Percentiles rank a stretch among this genome's conserved stretches.
Evolutionary conservation across 2,888 invertebrate genomes (phyloP).

Genomic region (Lobophora halterata): DNA sequence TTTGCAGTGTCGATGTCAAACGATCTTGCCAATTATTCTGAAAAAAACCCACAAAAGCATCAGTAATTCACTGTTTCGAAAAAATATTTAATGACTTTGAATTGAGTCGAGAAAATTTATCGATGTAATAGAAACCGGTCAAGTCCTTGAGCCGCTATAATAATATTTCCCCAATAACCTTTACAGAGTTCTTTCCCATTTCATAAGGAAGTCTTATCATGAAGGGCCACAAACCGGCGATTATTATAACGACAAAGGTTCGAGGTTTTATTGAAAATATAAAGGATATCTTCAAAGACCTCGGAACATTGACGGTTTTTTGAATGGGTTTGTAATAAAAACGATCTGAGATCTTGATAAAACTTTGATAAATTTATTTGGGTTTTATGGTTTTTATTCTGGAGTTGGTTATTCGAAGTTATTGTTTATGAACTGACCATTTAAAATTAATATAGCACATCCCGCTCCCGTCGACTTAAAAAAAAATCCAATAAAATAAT

Average conservation of each 20-base stretch:
- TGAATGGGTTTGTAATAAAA: conserved; percentile 14
- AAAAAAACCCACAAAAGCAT: too few relatives aligned
- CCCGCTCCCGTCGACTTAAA: too few relatives aligned
- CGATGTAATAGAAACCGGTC: conserved; percentile 4
- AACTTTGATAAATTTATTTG: neutral
- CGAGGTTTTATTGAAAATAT: conserved; percentile 17
- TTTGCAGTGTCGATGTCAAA: too few relatives aligned
- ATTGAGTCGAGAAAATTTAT: too few relatives aligned
- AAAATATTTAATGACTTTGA: too few relatives aligned
- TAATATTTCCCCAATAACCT: conserved; percentile 16
- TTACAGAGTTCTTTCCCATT: conserved; percentile 7
- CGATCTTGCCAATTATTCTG: too few relatives aligned
- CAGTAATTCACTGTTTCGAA: too few relatives aligned
- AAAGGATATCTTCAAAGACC: conserved; percentile 22
- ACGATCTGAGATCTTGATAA: neutral
- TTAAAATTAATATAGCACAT: too few relatives aligned
- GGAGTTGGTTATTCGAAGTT: too few relatives aligned
- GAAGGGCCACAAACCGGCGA: conserved; percentile 16
- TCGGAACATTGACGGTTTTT: conserved; percentile 11
- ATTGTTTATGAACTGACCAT: too few relatives aligned
- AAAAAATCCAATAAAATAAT: too few relatives aligned
- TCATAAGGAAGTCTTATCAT: conserved; percentile 11
- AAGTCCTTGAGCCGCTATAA: conserved; percentile 3
- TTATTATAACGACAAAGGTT: conserved; percentile 21
- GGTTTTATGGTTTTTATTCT: too few relatives aligned